These are phyloP conservation scores for Glaucomys volans DNA, from an alignment of 2,113 vertebrate species.

Conservation along the genomic window DNA sequence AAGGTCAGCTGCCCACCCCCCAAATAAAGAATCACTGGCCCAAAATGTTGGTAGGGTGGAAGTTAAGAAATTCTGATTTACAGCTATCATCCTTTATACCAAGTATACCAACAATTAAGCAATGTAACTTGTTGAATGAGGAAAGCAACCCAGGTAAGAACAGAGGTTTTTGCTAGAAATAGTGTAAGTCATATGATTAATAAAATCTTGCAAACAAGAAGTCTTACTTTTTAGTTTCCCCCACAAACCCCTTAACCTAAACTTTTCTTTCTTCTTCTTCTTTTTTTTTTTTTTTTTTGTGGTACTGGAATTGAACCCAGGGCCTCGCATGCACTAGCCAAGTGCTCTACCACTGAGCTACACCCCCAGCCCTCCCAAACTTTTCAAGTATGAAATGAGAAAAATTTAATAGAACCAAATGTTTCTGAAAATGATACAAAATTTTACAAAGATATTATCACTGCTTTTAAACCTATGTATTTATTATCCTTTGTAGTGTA, in stretches of 20 bases:
- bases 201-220: conserved; percentile 2
- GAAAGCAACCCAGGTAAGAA: neutral
- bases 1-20: neutral
- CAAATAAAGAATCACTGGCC: neutral
- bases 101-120: neutral
- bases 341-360: too few relatives aligned
- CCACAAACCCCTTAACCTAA: neutral
- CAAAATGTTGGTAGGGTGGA: neutral
- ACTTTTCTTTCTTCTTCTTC: neutral
- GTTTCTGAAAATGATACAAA: neutral
- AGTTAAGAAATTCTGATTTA: neutral
- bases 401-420: neutral
- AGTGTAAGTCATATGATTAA: neutral
- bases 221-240: neutral
- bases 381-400: conserved; percentile 16
- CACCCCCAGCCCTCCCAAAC: too few relatives aligned
- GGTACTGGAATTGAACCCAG: too few relatives aligned
- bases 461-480: neutral
- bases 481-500: neutral
- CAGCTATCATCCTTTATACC: neutral
- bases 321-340: too few relatives aligned
- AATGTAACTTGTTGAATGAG: neutral
- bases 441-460: neutral
- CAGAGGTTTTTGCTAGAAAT: neutral
- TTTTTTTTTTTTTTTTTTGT: too few relatives aligned